These are phyloP conservation scores for Loris lydekkerianus DNA, from an alignment of 2,797 vertebrate species.

Conservation along the genomic window DNA sequence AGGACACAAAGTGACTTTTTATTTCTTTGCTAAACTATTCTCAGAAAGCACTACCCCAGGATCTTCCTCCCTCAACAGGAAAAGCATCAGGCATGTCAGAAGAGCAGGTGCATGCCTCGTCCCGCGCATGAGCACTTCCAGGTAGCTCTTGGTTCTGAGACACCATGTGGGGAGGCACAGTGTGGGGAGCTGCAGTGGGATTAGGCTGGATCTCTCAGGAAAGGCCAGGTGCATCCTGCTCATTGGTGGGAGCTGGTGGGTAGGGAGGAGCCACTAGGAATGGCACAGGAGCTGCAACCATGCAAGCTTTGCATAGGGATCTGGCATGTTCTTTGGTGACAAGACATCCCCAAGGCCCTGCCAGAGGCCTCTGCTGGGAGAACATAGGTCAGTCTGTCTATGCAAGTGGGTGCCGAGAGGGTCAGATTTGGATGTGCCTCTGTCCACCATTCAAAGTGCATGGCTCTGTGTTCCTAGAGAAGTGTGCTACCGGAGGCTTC, in stretches of 20 bases:
- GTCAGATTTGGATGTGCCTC: background rate
- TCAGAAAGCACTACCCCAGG: background rate
- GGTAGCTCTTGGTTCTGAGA: background rate
- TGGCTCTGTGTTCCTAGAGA: rapidly evolving
- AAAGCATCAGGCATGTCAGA: rapidly evolving
- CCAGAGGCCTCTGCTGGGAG: background rate
- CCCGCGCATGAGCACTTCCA: rapidly evolving
- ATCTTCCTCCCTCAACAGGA: background rate
- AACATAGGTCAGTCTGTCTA: background rate
- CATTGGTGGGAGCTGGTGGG: rapidly evolving
- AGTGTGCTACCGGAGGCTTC: rapidly evolving
- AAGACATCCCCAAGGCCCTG: background rate
- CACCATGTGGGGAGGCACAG: rapidly evolving
- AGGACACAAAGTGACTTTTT: background rate
- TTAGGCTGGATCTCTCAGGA: background rate
- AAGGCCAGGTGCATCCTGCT: background rate
- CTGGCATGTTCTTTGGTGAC: background rate
- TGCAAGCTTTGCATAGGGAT: background rate
- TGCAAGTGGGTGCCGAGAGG: rapidly evolving
- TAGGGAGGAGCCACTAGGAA: background rate
- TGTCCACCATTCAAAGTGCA: no score
- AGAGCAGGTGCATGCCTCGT: rapidly evolving
- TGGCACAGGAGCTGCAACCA: background rate
- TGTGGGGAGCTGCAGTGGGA: no score
- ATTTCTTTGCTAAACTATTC: background rate